Conservation (phyloP, 2,797 vertebrate genomes). For the Melanotaenia nigrans region DNA sequence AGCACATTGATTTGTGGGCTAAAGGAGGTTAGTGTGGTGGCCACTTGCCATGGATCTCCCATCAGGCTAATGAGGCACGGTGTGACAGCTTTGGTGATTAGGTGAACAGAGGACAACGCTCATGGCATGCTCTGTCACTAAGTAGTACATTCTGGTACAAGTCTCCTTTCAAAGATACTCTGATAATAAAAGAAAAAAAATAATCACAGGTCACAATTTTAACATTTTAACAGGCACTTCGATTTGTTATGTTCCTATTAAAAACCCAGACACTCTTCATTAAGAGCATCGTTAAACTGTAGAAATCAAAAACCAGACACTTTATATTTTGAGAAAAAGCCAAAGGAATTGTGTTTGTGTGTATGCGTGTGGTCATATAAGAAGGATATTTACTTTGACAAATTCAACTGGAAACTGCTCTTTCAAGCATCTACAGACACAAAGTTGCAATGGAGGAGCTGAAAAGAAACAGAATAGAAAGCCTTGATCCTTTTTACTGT, state of each 20-base stretch:
- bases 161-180: constrained; percentile 10
- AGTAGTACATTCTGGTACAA: constrained; percentile 25
- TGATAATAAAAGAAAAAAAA: constrained; percentile 37
- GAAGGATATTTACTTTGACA: constrained; percentile 33
- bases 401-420: constrained; percentile 50
- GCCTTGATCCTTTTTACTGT: constrained; percentile 62
- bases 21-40: constrained; percentile 58
- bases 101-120: constrained; percentile 48
- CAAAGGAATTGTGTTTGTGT: neutral
- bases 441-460: constrained; percentile 35
- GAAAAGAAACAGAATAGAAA: constrained; percentile 50
- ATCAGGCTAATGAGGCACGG: constrained; percentile 75
- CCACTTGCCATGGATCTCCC: constrained; percentile 67
- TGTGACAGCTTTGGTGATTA: constrained; percentile 69
- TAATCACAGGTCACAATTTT: constrained; percentile 19
- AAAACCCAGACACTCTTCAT: neutral
- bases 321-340: constrained; percentile 18
- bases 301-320: neutral
- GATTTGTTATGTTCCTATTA: constrained; percentile 22
- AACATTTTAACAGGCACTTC: constrained; percentile 19
- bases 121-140: constrained; percentile 60
- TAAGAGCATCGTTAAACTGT: neutral
- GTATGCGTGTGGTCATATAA: constrained; percentile 20
- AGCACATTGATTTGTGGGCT: constrained; percentile 72
- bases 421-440: constrained; percentile 47